Conservation (phyloP, 1,140 invertebrate species). For the Pseudomyrmex sp. region DNA sequence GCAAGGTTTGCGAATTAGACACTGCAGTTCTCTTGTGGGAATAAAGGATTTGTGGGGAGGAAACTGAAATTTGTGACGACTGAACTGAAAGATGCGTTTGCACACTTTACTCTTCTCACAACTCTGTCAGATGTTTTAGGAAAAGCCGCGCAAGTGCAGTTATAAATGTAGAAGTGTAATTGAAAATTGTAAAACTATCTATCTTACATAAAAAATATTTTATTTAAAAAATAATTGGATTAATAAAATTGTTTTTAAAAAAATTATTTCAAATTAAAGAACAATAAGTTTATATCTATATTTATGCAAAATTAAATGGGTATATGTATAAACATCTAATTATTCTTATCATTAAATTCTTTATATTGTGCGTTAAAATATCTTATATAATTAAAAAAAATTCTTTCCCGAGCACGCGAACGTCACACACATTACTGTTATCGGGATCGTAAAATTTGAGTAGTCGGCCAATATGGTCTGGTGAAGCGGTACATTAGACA, state of each 20-base stretch:
- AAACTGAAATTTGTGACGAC: neutral
- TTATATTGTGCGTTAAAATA: neutral
- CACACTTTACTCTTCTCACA: neutral
- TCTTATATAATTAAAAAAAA: neutral
- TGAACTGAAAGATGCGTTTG: neutral
- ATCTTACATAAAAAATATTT: neutral
- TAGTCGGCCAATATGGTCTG: conserved; percentile 68
- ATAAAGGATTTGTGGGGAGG: neutral
- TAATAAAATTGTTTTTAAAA: neutral
- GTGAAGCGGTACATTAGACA: conserved; percentile 75
- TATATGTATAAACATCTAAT: neutral
- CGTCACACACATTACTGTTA: conserved; percentile 10
- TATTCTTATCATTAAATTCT: neutral
- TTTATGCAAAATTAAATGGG: neutral
- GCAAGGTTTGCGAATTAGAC: conserved; percentile 42
- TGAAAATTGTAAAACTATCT: neutral
- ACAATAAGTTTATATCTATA: neutral
- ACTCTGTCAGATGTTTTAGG: neutral
- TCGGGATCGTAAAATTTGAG: conserved; percentile 65
- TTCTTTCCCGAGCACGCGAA: neutral
- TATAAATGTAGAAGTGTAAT: neutral
- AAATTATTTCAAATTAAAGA: neutral
- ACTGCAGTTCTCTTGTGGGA: conserved; percentile 14
- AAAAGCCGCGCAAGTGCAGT: neutral
- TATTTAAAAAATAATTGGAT: neutral